Evolutionary conservation across 2,113 vertebrate genomes (phyloP).

Genomic region (Oncorhynchus mykiss): DNA sequence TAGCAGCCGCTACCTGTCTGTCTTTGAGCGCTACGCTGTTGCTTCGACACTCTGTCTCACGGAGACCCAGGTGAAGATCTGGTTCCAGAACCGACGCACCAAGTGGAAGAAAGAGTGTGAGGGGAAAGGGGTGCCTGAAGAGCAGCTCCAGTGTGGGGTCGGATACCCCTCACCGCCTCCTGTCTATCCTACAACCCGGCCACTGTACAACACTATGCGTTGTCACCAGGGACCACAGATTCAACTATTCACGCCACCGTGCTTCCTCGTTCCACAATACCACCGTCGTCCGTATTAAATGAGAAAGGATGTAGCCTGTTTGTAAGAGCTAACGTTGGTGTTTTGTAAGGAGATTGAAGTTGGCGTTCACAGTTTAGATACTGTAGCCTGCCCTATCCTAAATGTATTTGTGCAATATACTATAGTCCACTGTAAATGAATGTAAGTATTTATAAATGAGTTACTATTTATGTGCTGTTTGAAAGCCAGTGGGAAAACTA

Average conservation of each 20-base stretch:
- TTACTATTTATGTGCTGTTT: not conserved
- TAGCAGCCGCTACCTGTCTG: constrained; percentile 72
- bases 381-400: not conserved
- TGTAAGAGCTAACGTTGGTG: not conserved
- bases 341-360: no score
- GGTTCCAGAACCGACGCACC: constrained; percentile 80
- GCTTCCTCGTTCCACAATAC: not conserved
- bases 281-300: not conserved
- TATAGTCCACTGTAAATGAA: not conserved
- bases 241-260: constrained; percentile 25
- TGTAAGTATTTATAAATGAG: constrained; percentile 3
- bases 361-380: not conserved
- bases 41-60: constrained; percentile 67
- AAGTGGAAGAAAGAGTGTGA: constrained; percentile 78
- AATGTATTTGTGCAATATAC: not conserved
- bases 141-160: not conserved
- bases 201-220: constrained; percentile 11
- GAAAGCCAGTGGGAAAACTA: constrained; percentile 3
- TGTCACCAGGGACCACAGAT: constrained; percentile 25
- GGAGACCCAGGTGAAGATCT: constrained; percentile 80
- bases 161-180: not conserved
- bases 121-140: constrained; percentile 31
- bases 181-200: not conserved
- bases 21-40: constrained; percentile 70
- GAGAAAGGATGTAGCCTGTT: not conserved